Conservation (phyloP, 2,797 vertebrate genomes). For the Myotis findleyi region DNA sequence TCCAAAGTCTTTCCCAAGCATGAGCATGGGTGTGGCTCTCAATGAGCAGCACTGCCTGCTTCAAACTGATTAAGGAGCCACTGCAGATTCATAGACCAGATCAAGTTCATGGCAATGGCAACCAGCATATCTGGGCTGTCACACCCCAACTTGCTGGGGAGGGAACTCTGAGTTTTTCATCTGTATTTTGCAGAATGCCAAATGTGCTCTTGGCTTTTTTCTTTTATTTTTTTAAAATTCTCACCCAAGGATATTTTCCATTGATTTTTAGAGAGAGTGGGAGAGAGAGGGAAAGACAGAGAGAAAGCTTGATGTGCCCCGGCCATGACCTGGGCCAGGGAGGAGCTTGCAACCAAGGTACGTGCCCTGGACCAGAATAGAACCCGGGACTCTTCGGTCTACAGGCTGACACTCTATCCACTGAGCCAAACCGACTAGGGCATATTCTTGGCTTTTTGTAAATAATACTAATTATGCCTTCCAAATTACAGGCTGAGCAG, state of each 20-base stretch:
- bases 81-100: not conserved
- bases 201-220: constrained; percentile 33
- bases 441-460: constrained; percentile 23
- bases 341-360: too few species aligned
- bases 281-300: too few species aligned
- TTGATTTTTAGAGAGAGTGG: too few species aligned
- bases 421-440: too few species aligned
- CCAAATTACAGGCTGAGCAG: constrained; percentile 39
- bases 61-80: not conserved
- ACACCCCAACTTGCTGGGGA: not conserved
- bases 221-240: too few species aligned
- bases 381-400: too few species aligned
- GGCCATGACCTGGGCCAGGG: too few species aligned
- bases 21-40: not conserved
- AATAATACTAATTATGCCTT: constrained; percentile 35
- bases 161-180: constrained; percentile 12
- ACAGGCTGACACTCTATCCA: too few species aligned
- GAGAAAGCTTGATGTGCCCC: too few species aligned
- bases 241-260: too few species aligned
- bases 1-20: not conserved
- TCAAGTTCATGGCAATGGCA: not conserved
- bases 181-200: constrained; percentile 44
- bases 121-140: not conserved
- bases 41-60: not conserved
- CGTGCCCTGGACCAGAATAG: too few species aligned